A percentile compares a stretch with the other conserved stretches of the same genome.
Evolutionary conservation across 2,888 invertebrate genomes (phyloP).

Genomic region (Allophyes oxyacanthae): DNA sequence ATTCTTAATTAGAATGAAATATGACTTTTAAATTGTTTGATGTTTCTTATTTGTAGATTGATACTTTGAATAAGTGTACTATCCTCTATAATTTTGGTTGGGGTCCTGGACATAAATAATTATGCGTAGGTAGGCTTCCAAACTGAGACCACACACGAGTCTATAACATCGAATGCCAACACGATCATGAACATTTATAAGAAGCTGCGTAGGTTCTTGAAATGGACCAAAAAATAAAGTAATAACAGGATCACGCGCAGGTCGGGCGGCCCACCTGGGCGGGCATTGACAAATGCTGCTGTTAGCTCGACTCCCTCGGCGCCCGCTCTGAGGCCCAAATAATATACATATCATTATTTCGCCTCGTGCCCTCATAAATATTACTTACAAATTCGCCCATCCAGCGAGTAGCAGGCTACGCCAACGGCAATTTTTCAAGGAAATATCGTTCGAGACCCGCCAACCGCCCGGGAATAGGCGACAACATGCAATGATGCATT

Average conservation of each 20-base stretch:
- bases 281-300: conserved; percentile 84
- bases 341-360: conserved; percentile 86
- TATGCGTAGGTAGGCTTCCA: conserved; percentile 23
- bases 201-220: conserved; percentile 73
- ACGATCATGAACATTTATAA: conserved; percentile 57
- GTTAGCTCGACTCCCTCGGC: conserved; percentile 69
- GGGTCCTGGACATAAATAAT: conserved; percentile 17
- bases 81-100: conserved; percentile 3
- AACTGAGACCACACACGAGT: conserved; percentile 51
- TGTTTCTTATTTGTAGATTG: neutral
- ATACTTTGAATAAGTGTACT: neutral
- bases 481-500: conserved; percentile 67
- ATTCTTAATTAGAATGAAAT: conserved; percentile 39
- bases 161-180: conserved; percentile 51
- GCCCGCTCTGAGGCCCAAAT: conserved; percentile 76
- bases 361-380: conserved; percentile 82
- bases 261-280: conserved; percentile 77
- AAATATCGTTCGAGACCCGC: conserved; percentile 68
- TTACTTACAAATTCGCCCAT: conserved; percentile 81
- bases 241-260: conserved; percentile 74
- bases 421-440: conserved; percentile 78
- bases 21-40: conserved; percentile 29
- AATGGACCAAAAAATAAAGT: conserved; percentile 80
- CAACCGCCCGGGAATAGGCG: conserved; percentile 60
- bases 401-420: conserved; percentile 63